Evolutionary conservation across 2,797 vertebrate species (phyloP).

Genomic region (Clarias fuscus): DNA sequence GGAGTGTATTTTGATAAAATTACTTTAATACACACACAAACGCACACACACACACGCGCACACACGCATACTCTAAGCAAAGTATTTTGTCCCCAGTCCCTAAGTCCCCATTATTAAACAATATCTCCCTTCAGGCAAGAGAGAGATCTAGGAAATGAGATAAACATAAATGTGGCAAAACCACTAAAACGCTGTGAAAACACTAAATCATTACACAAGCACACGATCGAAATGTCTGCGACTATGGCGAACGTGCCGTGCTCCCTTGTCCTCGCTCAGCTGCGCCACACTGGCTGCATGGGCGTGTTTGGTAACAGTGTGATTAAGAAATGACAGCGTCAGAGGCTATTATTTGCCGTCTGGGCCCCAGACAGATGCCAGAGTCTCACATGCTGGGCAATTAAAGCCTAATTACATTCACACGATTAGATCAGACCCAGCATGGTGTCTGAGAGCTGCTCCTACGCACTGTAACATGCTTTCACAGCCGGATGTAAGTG

Average conservation of each 20-base stretch:
- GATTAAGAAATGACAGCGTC: conserved; percentile 60
- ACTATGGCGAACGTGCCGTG: not conserved
- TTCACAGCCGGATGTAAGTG: conserved; percentile 24
- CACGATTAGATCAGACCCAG: conserved; percentile 57
- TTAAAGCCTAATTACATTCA: conserved; percentile 63
- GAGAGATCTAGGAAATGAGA: not conserved
- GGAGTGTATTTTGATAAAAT: not conserved
- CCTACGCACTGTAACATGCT: conserved; percentile 37
- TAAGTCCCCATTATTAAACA: not conserved
- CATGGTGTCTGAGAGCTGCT: conserved; percentile 49
- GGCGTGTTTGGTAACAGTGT: conserved; percentile 54
- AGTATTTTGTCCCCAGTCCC: too few species aligned
- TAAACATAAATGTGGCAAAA: not conserved
- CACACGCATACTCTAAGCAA: not conserved
- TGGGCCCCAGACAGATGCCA: conserved; percentile 59
- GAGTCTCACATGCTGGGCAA: conserved; percentile 55
- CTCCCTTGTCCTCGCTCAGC: conserved; percentile 22
- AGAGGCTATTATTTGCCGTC: conserved; percentile 60
- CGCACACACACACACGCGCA: not conserved
- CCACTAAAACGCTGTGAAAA: not conserved
- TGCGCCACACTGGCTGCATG: conserved; percentile 30
- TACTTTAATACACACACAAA: not conserved
- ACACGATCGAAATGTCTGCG: not conserved
- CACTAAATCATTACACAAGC: not conserved
- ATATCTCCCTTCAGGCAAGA: too few species aligned